Conservation (phyloP, 2,888 invertebrate genomes). For the Branchipolynoe longqiensis region DNA sequence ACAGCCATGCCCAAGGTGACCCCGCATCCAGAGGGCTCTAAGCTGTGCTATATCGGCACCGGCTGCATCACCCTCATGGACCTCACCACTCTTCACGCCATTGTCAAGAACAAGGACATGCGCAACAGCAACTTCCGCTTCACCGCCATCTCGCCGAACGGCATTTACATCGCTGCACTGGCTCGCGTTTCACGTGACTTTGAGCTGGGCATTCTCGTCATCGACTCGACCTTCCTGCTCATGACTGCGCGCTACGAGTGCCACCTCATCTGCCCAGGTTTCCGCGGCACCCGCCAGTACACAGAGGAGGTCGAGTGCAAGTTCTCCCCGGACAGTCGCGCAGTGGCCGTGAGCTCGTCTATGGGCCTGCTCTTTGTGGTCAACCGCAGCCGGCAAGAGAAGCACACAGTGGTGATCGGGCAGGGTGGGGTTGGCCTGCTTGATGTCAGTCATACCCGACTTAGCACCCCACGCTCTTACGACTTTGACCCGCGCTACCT, state of each 20-base stretch:
- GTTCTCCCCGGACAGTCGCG: slow-evolving; percentile 74
- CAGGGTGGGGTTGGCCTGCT: slow-evolving; percentile 66
- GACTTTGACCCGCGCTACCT: slow-evolving; percentile 73
- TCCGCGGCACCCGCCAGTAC: slow-evolving; percentile 63
- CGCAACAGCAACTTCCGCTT: slow-evolving; percentile 41
- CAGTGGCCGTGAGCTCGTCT: slow-evolving; percentile 71
- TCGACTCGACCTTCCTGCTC: background rate
- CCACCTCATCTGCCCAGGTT: slow-evolving; percentile 67
- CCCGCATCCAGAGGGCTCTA: slow-evolving; percentile 27
- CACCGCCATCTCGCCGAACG: slow-evolving; percentile 73
- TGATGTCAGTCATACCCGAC: slow-evolving; percentile 60
- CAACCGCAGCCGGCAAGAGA: slow-evolving; percentile 57
- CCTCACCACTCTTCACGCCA: slow-evolving; percentile 3
- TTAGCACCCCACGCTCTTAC: slow-evolving; percentile 71
- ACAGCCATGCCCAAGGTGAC: slow-evolving; percentile 46
- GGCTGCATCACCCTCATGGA: slow-evolving; percentile 38
- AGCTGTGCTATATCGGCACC: slow-evolving; percentile 32
- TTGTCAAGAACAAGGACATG: slow-evolving; percentile 35
- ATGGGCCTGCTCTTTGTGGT: slow-evolving; percentile 69
- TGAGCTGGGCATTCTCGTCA: slow-evolving; percentile 63
- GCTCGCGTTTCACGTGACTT: slow-evolving; percentile 66
- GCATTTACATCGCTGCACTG: slow-evolving; percentile 70
- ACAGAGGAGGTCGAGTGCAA: slow-evolving; percentile 72
- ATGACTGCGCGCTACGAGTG: slow-evolving; percentile 61
- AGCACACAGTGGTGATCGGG: slow-evolving; percentile 69